phyloP scores from a whole-genome alignment of 2,888 invertebrate species.

The Drosophila buzzatii region DNA sequence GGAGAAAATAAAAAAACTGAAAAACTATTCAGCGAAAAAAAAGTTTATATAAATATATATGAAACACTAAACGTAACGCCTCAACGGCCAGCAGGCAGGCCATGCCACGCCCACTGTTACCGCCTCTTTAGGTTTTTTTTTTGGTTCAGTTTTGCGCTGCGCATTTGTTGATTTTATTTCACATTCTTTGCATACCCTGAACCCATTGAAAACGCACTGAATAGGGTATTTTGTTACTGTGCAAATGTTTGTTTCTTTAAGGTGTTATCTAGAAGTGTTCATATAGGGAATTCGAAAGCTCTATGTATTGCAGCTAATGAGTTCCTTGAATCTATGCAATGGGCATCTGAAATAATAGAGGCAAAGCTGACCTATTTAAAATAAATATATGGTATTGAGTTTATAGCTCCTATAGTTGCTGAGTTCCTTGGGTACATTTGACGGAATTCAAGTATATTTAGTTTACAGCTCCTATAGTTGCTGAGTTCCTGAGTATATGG shows the following conservation, averaged over 20 bases:
- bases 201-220: not conserved
- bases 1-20: slow-evolving; percentile 18
- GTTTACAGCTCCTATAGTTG: too few species aligned
- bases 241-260: slow-evolving; percentile 5
- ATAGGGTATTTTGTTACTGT: not conserved
- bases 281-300: not conserved
- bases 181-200: slow-evolving; percentile 13
- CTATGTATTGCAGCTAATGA: not conserved
- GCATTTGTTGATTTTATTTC: slow-evolving; percentile 56
- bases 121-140: not conserved
- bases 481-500: not conserved
- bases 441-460: too few species aligned
- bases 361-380: not conserved
- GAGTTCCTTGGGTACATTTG: not conserved
- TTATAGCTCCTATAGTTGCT: not conserved
- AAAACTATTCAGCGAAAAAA: slow-evolving; percentile 55
- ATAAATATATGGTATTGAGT: not conserved
- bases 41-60: not conserved
- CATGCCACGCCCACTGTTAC: not conserved
- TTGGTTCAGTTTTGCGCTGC: slow-evolving; percentile 54
- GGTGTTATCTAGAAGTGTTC: not conserved
- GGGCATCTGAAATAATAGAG: not conserved
- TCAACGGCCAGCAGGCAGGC: slow-evolving; percentile 19
- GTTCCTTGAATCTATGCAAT: not conserved
- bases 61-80: slow-evolving; percentile 53